Percentiles rank a stretch among this genome's conserved stretches.
These are phyloP conservation scores for Oxycera nigricornis DNA, from an alignment of 2,888 invertebrate species.

Conservation along the genomic window DNA sequence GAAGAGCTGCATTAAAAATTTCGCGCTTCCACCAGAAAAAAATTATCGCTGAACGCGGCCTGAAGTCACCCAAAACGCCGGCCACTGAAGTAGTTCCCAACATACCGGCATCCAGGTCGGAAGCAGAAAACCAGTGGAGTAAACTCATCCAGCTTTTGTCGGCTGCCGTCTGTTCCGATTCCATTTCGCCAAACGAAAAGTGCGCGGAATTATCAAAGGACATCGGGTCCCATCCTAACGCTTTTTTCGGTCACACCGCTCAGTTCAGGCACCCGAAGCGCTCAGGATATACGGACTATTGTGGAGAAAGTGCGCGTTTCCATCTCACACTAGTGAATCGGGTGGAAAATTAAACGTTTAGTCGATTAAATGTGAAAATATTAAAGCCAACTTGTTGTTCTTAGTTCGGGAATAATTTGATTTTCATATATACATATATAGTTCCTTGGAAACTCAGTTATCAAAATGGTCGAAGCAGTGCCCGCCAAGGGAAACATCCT, in stretches of 20 bases:
- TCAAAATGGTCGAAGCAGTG: slow-evolving; percentile 63
- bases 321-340: neutral
- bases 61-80: neutral
- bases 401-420: neutral
- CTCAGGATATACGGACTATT: neutral
- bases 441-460: slow-evolving; percentile 2
- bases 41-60: neutral
- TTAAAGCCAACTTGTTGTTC: neutral
- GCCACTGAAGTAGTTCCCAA: slow-evolving; percentile 4
- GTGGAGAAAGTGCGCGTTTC: neutral
- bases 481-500: slow-evolving; percentile 67
- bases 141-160: neutral
- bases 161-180: slow-evolving; percentile 1
- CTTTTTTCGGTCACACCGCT: neutral
- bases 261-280: neutral
- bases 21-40: too few relatives aligned
- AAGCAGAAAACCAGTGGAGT: neutral
- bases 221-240: neutral
- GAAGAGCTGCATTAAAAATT: too few relatives aligned
- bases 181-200: slow-evolving; percentile 1
- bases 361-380: slow-evolving; percentile 13
- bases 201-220: slow-evolving; percentile 1
- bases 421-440: neutral
- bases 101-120: neutral
- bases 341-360: neutral